A percentile compares a stretch with the other conserved stretches of the same genome.
phyloP scores from a whole-genome alignment of 1,140 invertebrate species.

The Microplitis demolitor region DNA sequence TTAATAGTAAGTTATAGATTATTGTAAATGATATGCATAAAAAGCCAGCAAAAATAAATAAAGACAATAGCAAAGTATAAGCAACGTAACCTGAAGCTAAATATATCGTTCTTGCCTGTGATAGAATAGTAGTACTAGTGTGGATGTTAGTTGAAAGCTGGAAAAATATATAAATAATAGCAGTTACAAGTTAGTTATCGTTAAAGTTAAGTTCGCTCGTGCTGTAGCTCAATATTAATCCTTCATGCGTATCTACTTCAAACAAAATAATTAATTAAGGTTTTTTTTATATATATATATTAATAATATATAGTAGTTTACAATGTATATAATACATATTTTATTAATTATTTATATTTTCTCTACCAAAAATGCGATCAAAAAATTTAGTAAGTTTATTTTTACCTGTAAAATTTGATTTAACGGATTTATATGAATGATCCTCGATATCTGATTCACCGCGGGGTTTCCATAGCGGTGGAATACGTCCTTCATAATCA shows the following conservation, averaged over 20 bases:
- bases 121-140: conserved; percentile 6
- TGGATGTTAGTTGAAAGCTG: conserved; percentile 47
- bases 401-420: conserved; percentile 63
- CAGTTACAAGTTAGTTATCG: conserved; percentile 24
- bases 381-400: conserved; percentile 35
- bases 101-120: conserved; percentile 34
- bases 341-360: neutral
- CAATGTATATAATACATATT: too few relatives aligned
- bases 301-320: neutral
- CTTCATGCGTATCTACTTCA: conserved; percentile 13
- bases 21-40: conserved; percentile 17
- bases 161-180: conserved; percentile 42
- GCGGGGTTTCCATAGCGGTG: conserved; percentile 66
- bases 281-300: conserved; percentile 3
- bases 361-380: neutral
- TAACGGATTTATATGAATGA: conserved; percentile 64
- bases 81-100: conserved; percentile 45
- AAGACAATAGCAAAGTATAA: conserved; percentile 36
- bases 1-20: too few relatives aligned
- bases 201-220: conserved; percentile 16
- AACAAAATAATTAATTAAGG: conserved; percentile 14
- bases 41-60: conserved; percentile 42
- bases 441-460: conserved; percentile 62
- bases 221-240: neutral
- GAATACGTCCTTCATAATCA: conserved; percentile 71